Evolutionary conservation across 92 coral and sea anemone species (phyloP), one percentile per base, ranked within the genome.

Genomic region (Paramuricea clavata): DNA sequence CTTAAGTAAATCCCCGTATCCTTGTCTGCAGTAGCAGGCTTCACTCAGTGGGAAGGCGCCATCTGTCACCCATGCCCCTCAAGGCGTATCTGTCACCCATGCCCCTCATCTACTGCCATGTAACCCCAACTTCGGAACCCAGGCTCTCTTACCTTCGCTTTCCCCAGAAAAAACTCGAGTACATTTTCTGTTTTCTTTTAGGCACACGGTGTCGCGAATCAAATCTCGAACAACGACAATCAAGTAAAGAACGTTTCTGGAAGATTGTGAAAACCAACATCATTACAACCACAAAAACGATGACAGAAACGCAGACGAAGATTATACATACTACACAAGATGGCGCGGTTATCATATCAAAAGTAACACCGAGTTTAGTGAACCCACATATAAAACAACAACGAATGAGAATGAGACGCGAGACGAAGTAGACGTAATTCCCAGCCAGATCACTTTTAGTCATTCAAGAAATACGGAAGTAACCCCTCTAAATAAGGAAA

Each of bases 381-480:
- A 26, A 30, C 81, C 67, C 1, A 52, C 65, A 21, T 49, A 13
- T 52, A 16, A 12, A n/a, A 76, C 43, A 49, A 52, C 80, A 1
- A 26, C 39, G 35, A 36, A 50, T 6, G 25, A 57, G 2, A 52
- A 52, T 17, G 65, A 76, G 43, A 23, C 64, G 13, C 33, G 44
- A 34, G 81, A 49, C 28, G 41, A 17, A 49, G 81, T 76, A 1
- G 81, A 76, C 25, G 67, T 8, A 26, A 49, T 76, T 3, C 81
- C 65, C 0, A 54, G 25, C 6, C 0, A 54, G 7, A 54, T 54
- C 0, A 19, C 62, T 21, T 54, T 21, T 5, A 19, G 62, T 54
- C 0, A 6, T 10, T 2, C 19, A 15, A 32, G 33, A 64, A 69
- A 26, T 65, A 65, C 61, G 3, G 0, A 52, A 17, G 61, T 3